Evolutionary conservation across 2,113 vertebrate species (phyloP), one percentile per base, ranked within the genome.

Genomic region (Neofelis nebulosa): DNA sequence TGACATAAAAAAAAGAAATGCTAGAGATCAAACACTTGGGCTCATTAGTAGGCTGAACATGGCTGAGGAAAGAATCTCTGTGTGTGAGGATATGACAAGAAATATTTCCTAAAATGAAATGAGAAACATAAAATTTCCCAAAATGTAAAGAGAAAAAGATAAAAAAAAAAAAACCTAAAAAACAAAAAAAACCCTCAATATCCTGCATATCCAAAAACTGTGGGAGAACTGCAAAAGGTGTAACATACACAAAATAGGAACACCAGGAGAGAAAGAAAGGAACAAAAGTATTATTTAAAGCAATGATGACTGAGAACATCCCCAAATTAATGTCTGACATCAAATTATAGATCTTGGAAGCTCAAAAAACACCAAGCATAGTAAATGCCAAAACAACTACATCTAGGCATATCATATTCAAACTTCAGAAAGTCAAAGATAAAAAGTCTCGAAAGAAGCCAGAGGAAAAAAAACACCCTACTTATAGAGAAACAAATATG

Each of bases 1-100:
- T 98, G 98, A 99, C 97, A 98, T 98, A 98, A 33, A 48, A 33
- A 41, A 63, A 63, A 63, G 27, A 89, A 89, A 74, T 45, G 52
- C 52, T 89, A 89, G 52, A 74, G 18, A 45, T 33, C 73, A 61
- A 68, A 45, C 69, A 41, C 68, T 19, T 88, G n/a, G 25, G 69
- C 69, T 89, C 29, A 89, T 89, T 41, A 89, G 11, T 12, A 74
- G 69, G 10, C 12, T 61, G 18, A 36, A 74, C 2, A 57, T 15
- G 27, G 18, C 52, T 61, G 31, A 89, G 21, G n/a, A 74, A 57
- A 41, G 55, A 83, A 63, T 41, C n/a, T 57, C 9, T 74, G 69
- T 61, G 29, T 71, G 14, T 74, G 36, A 61, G 27, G 15, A 38
- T 33, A 74, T 74, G 4, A 61, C 2, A 61, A 61, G 52, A 74